Base-by-base conservation (phyloP, 2,113 vertebrate species). In the Perccottus glenii region DNA sequence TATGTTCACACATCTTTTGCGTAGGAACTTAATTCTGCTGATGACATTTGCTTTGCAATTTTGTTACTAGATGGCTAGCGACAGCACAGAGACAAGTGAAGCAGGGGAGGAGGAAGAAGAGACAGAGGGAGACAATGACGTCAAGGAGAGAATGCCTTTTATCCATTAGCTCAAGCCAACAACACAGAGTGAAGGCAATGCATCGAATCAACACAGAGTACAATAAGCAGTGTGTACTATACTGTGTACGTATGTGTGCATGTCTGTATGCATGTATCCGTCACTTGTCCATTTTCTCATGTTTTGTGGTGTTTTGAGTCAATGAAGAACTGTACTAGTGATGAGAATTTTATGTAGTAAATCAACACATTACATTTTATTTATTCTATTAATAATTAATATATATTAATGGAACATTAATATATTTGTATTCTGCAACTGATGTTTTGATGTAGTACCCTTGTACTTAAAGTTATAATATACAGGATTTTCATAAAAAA, bases 41-140 rank as follows among this genome's bases (percentile, higher is more conserved):
- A 40, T 59, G n/a, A 42, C 4, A n/a, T 15, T 33, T 52, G 19
- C 46, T 50, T 58, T 64, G 15, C 16, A 6, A 71, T 77, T 87
- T 76, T 71, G 43, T 69, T 68, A 74, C 3, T 90, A 99, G 98
- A 99, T 99, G 98, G 98, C 98, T 85, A 98, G 94, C 0, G 98
- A 99, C 91, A 99, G 98, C 88, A 99, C 98, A 0, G 98, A 99
- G 93, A 99, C 97, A 4, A 99, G 98, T 0, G 98, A 99, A 80
- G 97, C 98, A 0, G 97, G 97, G 0, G 98, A 99, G 70, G 98
- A 99, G 61, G 98, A 99, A 10, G 98, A 99, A 80, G 98, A 99
- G 84, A 96, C 98, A 0, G 98, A 99, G 80, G 97, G 95, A 0
- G 97, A 98, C 87, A 92, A 93, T 0, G 98, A 99, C 80, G 98